Percentiles rank a stretch among this genome's conserved stretches.
These are phyloP conservation scores for Harlomillsia oculata DNA, from an alignment of 1,140 invertebrate genomes.

Conservation along the genomic window DNA sequence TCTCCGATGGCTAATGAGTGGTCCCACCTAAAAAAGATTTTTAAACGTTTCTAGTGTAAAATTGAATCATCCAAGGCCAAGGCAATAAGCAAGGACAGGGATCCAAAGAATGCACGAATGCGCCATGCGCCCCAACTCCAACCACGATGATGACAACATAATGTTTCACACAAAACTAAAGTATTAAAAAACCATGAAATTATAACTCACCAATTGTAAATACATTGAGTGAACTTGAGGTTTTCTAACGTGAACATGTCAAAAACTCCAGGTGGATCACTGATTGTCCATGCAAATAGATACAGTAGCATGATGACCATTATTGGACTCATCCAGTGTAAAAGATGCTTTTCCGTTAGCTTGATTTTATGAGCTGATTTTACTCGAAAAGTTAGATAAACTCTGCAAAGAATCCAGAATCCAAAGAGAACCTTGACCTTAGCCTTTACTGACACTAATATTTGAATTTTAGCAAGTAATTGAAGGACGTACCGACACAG, in stretches of 20 bases:
- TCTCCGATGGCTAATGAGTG: slow-evolving; percentile 49
- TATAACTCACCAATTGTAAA: slow-evolving; percentile 80
- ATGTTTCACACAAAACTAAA: not conserved
- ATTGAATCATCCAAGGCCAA: not conserved
- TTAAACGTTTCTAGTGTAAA: not conserved
- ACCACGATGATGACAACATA: no score
- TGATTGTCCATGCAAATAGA: slow-evolving; percentile 77
- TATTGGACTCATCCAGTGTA: slow-evolving; percentile 65
- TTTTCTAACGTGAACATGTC: slow-evolving; percentile 60
- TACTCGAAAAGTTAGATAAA: slow-evolving; percentile 85
- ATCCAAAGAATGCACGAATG: no score
- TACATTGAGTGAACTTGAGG: slow-evolving; percentile 77
- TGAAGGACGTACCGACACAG: slow-evolving; percentile 70
- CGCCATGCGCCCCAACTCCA: no score
- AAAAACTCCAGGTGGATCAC: slow-evolving; percentile 64
- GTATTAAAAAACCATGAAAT: not conserved
- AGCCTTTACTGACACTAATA: not conserved
- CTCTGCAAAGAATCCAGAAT: slow-evolving; percentile 45
- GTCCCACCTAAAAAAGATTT: slow-evolving; percentile 28
- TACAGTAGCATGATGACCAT: slow-evolving; percentile 72
- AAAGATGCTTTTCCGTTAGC: slow-evolving; percentile 75
- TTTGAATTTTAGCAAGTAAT: not conserved
- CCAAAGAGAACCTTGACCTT: not conserved
- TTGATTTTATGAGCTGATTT: slow-evolving; percentile 87
- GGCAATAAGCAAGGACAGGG: not conserved